These are phyloP conservation scores for Dromaius novaehollandiae DNA, from an alignment of 2,113 vertebrate species.

Conservation along the genomic window DNA sequence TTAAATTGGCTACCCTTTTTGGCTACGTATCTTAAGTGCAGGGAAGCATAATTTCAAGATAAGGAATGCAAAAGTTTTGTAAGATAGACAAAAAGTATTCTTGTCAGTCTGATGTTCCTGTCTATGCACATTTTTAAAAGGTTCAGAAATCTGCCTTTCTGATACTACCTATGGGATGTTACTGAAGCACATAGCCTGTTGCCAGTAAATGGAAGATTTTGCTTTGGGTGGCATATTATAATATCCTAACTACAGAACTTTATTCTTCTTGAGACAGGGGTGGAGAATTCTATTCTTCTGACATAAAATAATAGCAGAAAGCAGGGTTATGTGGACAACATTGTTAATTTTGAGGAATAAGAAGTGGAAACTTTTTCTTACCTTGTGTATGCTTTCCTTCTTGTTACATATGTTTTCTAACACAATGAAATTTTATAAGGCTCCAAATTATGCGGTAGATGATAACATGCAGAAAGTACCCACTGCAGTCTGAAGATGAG, in stretches of 20 bases:
- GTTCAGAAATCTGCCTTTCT: background rate
- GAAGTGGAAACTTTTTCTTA: background rate
- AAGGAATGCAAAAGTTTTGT: slow-evolving; percentile 28
- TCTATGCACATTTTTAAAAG: background rate
- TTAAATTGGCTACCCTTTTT: slow-evolving; percentile 77
- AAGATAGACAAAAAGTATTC: background rate
- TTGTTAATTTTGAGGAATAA: background rate
- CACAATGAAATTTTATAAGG: background rate
- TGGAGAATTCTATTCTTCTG: background rate
- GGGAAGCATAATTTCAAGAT: slow-evolving; percentile 45
- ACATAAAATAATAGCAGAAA: background rate
- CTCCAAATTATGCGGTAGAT: background rate
- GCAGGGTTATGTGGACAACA: background rate
- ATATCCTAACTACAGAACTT: background rate
- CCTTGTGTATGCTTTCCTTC: background rate
- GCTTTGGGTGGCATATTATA: background rate
- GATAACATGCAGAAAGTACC: background rate
- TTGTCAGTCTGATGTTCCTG: background rate
- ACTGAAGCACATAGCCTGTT: background rate
- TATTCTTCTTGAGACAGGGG: background rate
- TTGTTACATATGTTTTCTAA: background rate
- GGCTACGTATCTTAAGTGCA: slow-evolving; percentile 40
- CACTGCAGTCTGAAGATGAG: background rate
- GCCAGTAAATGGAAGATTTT: background rate
- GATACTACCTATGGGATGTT: background rate